Conservation (phyloP, 2,797 vertebrate species). For the Acipenser oxyrinchus region DNA sequence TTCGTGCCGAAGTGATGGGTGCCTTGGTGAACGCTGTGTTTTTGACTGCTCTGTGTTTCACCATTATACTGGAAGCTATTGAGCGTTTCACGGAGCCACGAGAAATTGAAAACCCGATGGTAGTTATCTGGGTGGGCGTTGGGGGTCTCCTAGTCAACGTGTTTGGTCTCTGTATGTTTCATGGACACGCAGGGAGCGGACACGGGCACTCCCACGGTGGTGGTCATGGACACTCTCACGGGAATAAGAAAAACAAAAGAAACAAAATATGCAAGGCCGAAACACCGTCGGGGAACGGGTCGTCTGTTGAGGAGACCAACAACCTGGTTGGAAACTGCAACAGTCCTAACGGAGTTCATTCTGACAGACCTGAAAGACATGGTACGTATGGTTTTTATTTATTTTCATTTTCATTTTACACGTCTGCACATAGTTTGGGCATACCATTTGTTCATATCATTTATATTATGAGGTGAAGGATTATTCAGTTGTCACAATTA, state of each 20-base stretch:
- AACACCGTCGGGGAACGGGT: slow-evolving; percentile 39
- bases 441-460: too few species aligned
- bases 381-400: slow-evolving; percentile 37
- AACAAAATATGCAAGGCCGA: slow-evolving; percentile 45
- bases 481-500: too few species aligned
- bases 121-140: slow-evolving; percentile 65
- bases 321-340: slow-evolving; percentile 73
- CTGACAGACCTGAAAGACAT: slow-evolving; percentile 36
- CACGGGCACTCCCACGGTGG: slow-evolving; percentile 26
- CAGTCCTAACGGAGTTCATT: slow-evolving; percentile 65
- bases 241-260: slow-evolving; percentile 51
- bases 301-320: slow-evolving; percentile 80
- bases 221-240: slow-evolving; percentile 57
- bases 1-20: slow-evolving; percentile 75
- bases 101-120: slow-evolving; percentile 65
- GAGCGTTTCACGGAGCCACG: slow-evolving; percentile 71
- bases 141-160: slow-evolving; percentile 69
- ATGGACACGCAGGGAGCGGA: slow-evolving; percentile 45
- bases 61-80: slow-evolving; percentile 70
- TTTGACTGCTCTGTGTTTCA: slow-evolving; percentile 73
- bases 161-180: slow-evolving; percentile 65
- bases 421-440: too few species aligned
- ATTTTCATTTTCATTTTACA: background rate
- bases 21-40: slow-evolving; percentile 75
- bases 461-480: too few species aligned